phyloP scores from a whole-genome alignment of 2,797 vertebrate species.

The Muraenolepis orangiensis region DNA sequence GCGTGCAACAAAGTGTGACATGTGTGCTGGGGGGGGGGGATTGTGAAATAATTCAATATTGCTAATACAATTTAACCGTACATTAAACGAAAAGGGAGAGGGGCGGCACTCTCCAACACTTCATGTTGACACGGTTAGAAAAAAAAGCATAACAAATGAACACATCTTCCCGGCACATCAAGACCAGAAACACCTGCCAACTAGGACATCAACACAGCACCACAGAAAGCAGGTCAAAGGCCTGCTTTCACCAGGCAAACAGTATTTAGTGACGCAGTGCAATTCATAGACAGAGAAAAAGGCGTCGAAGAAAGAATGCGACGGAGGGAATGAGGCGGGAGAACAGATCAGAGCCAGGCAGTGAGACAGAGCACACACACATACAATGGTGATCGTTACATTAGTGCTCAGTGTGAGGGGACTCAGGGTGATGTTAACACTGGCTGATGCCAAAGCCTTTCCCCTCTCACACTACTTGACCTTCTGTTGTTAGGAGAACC shows the following conservation, averaged over 20 bases:
- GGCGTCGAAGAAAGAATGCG: background rate
- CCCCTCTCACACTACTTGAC: conserved; percentile 11
- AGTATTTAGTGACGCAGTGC: conserved; percentile 17
- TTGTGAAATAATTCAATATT: background rate
- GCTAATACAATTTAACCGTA: background rate
- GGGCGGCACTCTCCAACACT: background rate
- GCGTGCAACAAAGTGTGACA: background rate
- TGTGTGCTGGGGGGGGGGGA: background rate
- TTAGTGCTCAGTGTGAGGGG: background rate
- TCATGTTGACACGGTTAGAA: background rate
- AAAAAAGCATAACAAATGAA: background rate
- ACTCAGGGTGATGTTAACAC: conserved; percentile 22
- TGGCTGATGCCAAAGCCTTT: conserved; percentile 25
- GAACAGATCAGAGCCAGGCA: conserved; percentile 6
- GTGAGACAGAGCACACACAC: background rate
- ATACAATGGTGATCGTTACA: conserved; percentile 14
- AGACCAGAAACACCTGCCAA: background rate
- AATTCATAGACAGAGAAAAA: conserved; percentile 5
- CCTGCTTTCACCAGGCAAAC: conserved; percentile 27
- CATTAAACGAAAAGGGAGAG: background rate
- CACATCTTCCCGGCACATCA: too few relatives aligned
- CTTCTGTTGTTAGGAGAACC: conserved; percentile 20
- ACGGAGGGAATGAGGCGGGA: conserved; percentile 17
- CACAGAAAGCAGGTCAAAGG: conserved; percentile 14
- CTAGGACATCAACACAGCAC: background rate